Evolutionary conservation across 1,140 invertebrate species (phyloP).

Genomic region (Uloborus diversus): DNA sequence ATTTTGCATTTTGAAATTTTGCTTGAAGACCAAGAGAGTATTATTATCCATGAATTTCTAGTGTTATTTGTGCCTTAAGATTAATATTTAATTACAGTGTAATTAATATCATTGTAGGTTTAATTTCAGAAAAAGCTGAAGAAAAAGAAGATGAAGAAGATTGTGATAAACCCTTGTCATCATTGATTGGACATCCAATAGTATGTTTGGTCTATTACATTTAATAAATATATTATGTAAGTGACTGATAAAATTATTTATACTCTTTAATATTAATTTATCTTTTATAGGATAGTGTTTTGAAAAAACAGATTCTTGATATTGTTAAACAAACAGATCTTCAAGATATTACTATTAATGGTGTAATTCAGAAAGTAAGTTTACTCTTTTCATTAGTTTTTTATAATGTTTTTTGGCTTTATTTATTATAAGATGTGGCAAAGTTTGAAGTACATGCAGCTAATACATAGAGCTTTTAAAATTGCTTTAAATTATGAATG

Average conservation of each 20-base stretch:
- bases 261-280: neutral
- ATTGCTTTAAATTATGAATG: too few species aligned
- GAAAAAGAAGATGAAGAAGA: conserved; percentile 31
- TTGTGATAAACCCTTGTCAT: conserved; percentile 45
- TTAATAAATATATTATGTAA: neutral
- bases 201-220: conserved; percentile 1
- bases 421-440: neutral
- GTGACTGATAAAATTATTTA: neutral
- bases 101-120: too few species aligned
- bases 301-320: conserved; percentile 33
- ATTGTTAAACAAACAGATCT: conserved; percentile 42
- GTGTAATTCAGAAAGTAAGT: conserved; percentile 48
- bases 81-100: too few species aligned
- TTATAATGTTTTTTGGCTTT: neutral
- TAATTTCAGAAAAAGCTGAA: conserved; percentile 9
- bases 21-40: too few species aligned
- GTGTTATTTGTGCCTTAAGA: too few species aligned
- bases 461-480: neutral
- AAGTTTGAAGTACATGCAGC: neutral
- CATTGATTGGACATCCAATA: conserved; percentile 43
- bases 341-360: conserved; percentile 44
- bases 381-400: neutral
- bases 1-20: too few species aligned
- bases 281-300: conserved; percentile 38
- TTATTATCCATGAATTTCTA: too few species aligned